Conservation (phyloP, 2,113 vertebrate species). For the Malurus cyaneus region DNA sequence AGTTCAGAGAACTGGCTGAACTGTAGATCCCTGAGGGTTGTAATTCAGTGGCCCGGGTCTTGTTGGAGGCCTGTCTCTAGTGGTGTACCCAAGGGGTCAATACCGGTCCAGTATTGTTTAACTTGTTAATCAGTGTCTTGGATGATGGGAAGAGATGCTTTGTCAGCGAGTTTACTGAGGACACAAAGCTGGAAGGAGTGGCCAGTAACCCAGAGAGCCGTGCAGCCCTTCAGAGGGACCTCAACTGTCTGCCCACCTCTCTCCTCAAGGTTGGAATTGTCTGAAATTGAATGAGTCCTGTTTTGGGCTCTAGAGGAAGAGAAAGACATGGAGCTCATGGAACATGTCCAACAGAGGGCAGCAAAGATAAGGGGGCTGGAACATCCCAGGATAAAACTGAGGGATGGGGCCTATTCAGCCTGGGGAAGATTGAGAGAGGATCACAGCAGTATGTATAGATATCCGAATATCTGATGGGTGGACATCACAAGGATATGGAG, state of each 20-base stretch:
- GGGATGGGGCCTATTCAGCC: neutral
- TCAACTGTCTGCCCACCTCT: neutral
- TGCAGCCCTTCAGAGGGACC: neutral
- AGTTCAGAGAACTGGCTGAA: neutral
- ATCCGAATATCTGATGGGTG: neutral
- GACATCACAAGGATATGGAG: fast-evolving
- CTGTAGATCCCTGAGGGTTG: fast-evolving
- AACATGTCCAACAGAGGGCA: neutral
- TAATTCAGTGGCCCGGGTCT: neutral
- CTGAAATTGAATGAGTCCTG: neutral
- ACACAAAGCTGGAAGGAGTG: neutral
- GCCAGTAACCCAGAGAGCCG: neutral
- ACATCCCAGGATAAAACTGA: neutral
- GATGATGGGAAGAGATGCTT: neutral
- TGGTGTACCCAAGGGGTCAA: too few species aligned
- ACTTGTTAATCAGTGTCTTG: neutral
- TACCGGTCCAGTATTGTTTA: neutral
- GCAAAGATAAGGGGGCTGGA: neutral
- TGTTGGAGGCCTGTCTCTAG: neutral
- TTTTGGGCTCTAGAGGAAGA: neutral
- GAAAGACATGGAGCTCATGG: neutral
- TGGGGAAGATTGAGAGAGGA: neutral
- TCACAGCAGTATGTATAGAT: neutral
- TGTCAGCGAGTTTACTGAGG: neutral
- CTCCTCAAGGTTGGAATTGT: neutral